phyloP scores from a whole-genome alignment of 2,888 invertebrate species.

The Brachyopa scutellaris region DNA sequence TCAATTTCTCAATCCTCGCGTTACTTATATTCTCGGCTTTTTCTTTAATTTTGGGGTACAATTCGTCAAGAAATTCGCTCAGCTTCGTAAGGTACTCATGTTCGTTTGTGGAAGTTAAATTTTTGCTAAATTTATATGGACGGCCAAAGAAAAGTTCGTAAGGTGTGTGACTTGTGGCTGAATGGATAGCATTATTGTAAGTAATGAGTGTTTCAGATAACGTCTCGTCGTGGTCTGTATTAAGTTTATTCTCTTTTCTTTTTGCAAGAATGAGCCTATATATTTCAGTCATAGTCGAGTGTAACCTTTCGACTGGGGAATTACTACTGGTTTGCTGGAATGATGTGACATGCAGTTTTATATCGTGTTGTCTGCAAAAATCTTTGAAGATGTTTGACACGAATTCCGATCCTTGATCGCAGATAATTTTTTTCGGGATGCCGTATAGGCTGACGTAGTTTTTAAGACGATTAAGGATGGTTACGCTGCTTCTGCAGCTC shows the following conservation, averaged over 20 bases:
- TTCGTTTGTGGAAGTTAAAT: neutral
- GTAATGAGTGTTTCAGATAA: conserved; percentile 2
- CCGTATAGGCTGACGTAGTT: conserved; percentile 28
- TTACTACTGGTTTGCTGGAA: conserved; percentile 44
- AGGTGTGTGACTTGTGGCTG: conserved; percentile 46
- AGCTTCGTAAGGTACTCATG: conserved; percentile 39
- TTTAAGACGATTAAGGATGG: conserved; percentile 12
- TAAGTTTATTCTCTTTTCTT: conserved; percentile 24
- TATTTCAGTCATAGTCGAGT: conserved; percentile 63
- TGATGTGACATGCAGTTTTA: conserved; percentile 36
- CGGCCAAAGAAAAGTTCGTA: conserved; percentile 25
- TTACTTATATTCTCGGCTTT: conserved; percentile 9
- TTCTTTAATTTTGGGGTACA: conserved; percentile 41
- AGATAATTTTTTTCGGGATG: conserved; percentile 36
- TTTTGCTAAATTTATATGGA: conserved; percentile 25
- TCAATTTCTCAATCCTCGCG: conserved; percentile 24
- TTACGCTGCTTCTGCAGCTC: conserved; percentile 18
- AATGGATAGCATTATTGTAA: conserved; percentile 37
- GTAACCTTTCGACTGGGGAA: conserved; percentile 36
- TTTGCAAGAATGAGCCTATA: conserved; percentile 48
- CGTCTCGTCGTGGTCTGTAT: conserved; percentile 31
- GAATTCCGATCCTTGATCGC: neutral
- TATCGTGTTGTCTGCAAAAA: conserved; percentile 45
- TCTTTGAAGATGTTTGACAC: conserved; percentile 52
- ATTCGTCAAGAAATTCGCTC: conserved; percentile 34